Conservation (phyloP, 92 coral and sea anemone genomes). For the Paragorgia papillata region DNA sequence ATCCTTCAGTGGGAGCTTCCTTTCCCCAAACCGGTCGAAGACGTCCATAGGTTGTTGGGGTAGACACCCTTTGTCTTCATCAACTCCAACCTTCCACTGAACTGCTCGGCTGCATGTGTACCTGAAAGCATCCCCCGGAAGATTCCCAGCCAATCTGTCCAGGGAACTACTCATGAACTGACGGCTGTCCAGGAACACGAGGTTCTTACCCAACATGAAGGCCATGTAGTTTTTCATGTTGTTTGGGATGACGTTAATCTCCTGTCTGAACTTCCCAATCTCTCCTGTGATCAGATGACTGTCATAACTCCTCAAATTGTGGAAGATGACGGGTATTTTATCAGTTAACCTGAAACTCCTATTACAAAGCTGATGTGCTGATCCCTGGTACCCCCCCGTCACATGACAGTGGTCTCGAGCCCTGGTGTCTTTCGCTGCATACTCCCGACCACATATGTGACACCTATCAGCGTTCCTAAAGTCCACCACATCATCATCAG, state of each 20-base stretch:
- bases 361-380: slow-evolving; percentile 8
- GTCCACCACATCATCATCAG: too few relatives aligned
- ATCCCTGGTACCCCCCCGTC: slow-evolving; percentile 7
- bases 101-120: not conserved
- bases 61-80: slow-evolving; percentile 29
- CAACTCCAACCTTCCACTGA: not conserved
- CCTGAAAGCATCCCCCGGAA: not conserved
- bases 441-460: slow-evolving; percentile 21
- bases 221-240: slow-evolving; percentile 45
- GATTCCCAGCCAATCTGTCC: slow-evolving; percentile 19
- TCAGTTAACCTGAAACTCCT: not conserved
- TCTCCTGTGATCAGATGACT: too few relatives aligned
- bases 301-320: slow-evolving; percentile 1
- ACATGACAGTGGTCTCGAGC: slow-evolving; percentile 31
- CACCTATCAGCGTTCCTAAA: slow-evolving; percentile 21
- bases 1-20: not conserved
- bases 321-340: slow-evolving; percentile 1
- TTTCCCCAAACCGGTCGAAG: slow-evolving; percentile 1
- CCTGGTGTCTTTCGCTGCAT: not conserved
- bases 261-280: too few relatives aligned
- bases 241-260: slow-evolving; percentile 1
- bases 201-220: slow-evolving; percentile 2
- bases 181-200: slow-evolving; percentile 30
- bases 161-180: slow-evolving; percentile 46
- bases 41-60: slow-evolving; percentile 19